Percentiles rank a stretch among this genome's conserved stretches.
Evolutionary conservation across 92 coral and sea anemone genomes (phyloP).

Genomic region (Palythoa grandis): DNA sequence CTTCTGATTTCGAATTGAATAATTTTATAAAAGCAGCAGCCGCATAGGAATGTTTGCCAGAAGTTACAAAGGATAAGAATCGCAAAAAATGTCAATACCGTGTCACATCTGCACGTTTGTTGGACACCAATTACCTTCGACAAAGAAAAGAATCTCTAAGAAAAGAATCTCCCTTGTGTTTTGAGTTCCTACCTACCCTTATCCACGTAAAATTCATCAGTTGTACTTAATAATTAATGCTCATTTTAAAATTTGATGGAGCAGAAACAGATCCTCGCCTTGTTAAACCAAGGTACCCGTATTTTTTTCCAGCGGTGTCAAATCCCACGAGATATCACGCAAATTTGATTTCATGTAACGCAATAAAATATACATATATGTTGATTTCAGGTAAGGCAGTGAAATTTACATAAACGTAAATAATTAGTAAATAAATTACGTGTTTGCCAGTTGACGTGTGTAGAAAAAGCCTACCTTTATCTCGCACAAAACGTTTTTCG

Average conservation of each 20-base stretch:
- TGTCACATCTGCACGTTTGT: neutral
- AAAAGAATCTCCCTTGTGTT: neutral
- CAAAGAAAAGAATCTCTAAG: neutral
- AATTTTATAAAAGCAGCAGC: neutral
- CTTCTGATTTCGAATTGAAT: constrained; percentile 19
- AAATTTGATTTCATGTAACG: too few relatives aligned
- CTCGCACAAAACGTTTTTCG: too few relatives aligned
- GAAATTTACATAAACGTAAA: too few relatives aligned
- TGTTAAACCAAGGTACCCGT: neutral
- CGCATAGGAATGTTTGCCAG: neutral
- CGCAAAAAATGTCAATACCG: neutral
- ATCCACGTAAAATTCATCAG: neutral
- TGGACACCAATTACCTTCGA: neutral
- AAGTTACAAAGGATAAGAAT: neutral
- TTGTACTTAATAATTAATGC: constrained; percentile 22
- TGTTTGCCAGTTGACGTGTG: neutral
- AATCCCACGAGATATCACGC: neutral
- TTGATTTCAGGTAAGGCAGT: too few relatives aligned
- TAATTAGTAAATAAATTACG: neutral
- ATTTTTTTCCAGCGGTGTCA: neutral
- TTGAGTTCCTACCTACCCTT: neutral
- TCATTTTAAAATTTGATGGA: constrained; percentile 20
- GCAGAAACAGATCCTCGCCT: neutral
- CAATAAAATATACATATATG: too few relatives aligned
- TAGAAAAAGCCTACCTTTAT: neutral